Base-by-base conservation (phyloP, 2,113 vertebrate species). In the Phaethornis superciliosus region DNA sequence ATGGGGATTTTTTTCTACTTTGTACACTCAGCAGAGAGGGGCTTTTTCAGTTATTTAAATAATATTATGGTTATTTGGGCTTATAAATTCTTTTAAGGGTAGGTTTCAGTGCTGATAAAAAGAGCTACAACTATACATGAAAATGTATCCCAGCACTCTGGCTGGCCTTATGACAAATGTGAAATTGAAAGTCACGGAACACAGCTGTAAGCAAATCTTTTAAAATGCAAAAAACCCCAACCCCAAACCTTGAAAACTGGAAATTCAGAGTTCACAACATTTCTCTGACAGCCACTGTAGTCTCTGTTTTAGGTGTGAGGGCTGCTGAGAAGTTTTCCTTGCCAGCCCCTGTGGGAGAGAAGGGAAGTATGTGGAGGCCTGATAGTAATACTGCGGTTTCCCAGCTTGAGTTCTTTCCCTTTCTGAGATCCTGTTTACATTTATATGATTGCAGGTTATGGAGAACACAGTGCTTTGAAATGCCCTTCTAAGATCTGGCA, bases 401-500 rank as follows among this genome's bases (percentile, higher is more conserved):
- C 42, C 74, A 87, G 28, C 30, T 71, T 3, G 0, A 1, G 8
- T 44, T 90, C 56, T 81, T 89, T 63, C 47, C 20, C 52, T 60
- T 75, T 69, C 40, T 30, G 58, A 76, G 70, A 68, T 87, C 74
- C 74, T 90, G 74, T 94, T 94, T 92, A 78, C 83, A n/a, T 69
- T 87, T 72, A 17, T 19, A 11, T 15, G 27, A 40, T 75, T 76
- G 40, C 42, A 59, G 23, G 2, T 4, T 69, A 72, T 88, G 78
- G 44, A 93, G 62, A 95, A 47, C 15, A 11, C 4, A 7, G 9
- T 76, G 78, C 33, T 85, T 78, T 64, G 37, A 75, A 81, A 20
- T 58, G 62, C n/a, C 69, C 32, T 67, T 81, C 51, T 76, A 88
- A 72, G 47, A 37, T 56, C 23, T 81, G 28, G 40, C 58, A 44